Evolutionary conservation across 2,888 invertebrate genomes (phyloP).

Genomic region (Euproctis similis): DNA sequence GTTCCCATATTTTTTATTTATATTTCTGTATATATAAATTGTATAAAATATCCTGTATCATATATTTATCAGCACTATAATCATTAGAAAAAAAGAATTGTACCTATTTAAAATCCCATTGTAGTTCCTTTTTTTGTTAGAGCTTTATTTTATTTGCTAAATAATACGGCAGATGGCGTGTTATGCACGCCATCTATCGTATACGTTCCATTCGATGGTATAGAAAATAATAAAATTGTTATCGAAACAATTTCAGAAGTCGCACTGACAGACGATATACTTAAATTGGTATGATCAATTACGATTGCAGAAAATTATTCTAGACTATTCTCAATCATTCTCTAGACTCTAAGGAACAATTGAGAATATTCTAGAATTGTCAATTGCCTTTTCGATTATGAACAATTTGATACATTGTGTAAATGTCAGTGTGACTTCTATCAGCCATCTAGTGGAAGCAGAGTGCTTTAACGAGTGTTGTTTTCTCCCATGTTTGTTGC

Average conservation of each 20-base stretch:
- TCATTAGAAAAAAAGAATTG: slow-evolving; percentile 2
- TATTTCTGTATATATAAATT: slow-evolving; percentile 5
- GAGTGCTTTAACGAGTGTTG: slow-evolving; percentile 69
- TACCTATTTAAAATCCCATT: slow-evolving; percentile 9
- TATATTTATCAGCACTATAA: slow-evolving; percentile 4
- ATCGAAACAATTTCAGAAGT: slow-evolving; percentile 10
- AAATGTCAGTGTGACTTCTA: no score
- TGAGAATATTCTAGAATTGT: no score
- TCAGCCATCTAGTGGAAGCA: slow-evolving; percentile 30
- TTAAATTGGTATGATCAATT: slow-evolving; percentile 11
- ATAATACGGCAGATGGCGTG: slow-evolving; percentile 20
- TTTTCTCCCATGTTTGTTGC: slow-evolving; percentile 65
- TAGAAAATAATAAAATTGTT: slow-evolving; percentile 13
- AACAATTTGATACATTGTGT: no score
- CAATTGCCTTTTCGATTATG: no score
- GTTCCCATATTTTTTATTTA: slow-evolving; percentile 1
- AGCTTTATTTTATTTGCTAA: slow-evolving; percentile 32
- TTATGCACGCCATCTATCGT: slow-evolving; percentile 21
- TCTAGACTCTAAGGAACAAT: no score
- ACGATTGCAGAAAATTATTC: no score
- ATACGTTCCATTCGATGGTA: slow-evolving; percentile 25
- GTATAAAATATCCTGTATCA: slow-evolving; percentile 6
- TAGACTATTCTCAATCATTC: no score
- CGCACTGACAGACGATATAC: slow-evolving; percentile 15
- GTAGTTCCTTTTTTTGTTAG: slow-evolving; percentile 26